Conservation (phyloP, 2,113 vertebrate genomes). For the Excalfactoria chinensis region DNA sequence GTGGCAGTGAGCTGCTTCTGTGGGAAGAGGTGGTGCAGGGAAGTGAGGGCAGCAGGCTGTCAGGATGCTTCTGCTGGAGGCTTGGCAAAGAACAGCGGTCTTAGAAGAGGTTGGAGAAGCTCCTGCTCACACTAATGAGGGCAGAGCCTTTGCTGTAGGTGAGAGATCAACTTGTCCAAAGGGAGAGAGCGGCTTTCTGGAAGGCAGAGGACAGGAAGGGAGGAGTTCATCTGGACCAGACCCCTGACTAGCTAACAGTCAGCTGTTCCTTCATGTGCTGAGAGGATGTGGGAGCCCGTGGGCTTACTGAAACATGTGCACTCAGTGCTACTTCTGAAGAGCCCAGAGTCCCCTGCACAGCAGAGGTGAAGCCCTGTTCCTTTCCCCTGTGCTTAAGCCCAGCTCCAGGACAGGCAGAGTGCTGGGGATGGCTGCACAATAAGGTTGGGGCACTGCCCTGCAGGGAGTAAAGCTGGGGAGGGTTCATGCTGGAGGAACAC, state of each 20-base stretch:
- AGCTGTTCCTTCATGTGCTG: constrained; percentile 4
- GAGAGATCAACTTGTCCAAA: neutral
- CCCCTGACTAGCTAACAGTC: neutral
- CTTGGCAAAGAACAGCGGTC: neutral
- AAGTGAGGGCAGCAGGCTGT: accelerated
- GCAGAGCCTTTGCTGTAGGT: constrained; percentile 46
- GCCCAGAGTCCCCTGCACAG: neutral
- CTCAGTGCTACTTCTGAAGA: neutral
- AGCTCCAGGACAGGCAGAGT: neutral
- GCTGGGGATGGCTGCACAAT: neutral
- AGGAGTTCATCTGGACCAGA: constrained; percentile 43
- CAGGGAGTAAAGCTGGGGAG: neutral
- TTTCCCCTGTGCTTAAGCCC: accelerated
- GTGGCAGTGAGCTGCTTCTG: accelerated
- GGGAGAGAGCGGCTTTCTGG: constrained; percentile 32
- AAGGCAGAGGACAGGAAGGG: constrained; percentile 59
- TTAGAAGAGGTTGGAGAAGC: neutral
- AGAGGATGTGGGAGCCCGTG: neutral
- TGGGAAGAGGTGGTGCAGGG: neutral
- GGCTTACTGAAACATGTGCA: neutral
- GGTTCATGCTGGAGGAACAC: neutral
- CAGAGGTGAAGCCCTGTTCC: neutral
- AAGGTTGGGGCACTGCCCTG: accelerated
- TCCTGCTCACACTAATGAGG: neutral
- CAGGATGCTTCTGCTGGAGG: neutral